Conservation (phyloP, 2,797 vertebrate genomes). For the Siniperca scherzeri region DNA sequence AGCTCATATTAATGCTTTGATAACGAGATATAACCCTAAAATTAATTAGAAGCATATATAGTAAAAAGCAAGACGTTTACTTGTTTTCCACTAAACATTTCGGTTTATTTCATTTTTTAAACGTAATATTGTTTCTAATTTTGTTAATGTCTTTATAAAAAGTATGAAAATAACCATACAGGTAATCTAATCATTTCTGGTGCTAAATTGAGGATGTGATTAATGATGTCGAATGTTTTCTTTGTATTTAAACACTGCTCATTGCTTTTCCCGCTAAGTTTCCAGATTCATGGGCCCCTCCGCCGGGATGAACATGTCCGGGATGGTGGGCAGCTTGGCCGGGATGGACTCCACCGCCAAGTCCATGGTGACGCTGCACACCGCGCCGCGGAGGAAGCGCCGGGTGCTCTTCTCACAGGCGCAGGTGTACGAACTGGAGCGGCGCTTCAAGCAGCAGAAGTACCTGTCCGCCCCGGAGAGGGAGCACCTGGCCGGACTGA, state of each 20-base stretch:
- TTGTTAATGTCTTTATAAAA: neutral
- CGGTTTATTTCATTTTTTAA: neutral
- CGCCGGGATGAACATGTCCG: constrained; percentile 89
- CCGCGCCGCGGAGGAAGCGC: constrained; percentile 89
- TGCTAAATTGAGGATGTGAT: neutral
- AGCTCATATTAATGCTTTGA: neutral
- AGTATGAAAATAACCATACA: too few relatives aligned
- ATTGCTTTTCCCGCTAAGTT: constrained; percentile 78
- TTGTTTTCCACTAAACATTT: neutral
- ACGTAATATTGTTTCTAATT: neutral
- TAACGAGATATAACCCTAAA: neutral
- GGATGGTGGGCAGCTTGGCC: constrained; percentile 89
- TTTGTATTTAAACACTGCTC: neutral
- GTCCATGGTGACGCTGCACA: constrained; percentile 89
- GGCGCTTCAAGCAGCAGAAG: constrained; percentile 93
- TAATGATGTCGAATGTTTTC: neutral
- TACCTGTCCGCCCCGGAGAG: constrained; percentile 95
- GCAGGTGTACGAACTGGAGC: constrained; percentile 94
- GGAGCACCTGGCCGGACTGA: constrained; percentile 93
- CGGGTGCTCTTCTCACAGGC: constrained; percentile 96
- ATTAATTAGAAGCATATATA: neutral
- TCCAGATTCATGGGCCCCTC: constrained; percentile 94
- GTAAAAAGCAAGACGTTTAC: neutral
- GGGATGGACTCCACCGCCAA: constrained; percentile 88
- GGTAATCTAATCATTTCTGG: neutral